Conservation (phyloP, 2,888 invertebrate genomes). For the Crioceris asparagi region DNA sequence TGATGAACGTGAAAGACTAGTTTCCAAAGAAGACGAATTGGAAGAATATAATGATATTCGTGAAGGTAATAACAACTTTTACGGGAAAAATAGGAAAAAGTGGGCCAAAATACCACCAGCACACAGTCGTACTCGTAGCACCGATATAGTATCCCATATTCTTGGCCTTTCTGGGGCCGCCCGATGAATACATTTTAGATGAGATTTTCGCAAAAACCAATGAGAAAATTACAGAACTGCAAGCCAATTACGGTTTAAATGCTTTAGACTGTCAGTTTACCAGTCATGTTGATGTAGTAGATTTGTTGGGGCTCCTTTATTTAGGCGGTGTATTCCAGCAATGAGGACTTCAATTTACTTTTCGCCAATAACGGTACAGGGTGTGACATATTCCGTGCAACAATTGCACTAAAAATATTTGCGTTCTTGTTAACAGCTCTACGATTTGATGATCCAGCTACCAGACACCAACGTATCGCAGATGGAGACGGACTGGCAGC, state of each 20-base stretch:
- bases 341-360: not conserved
- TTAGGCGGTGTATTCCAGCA: not conserved
- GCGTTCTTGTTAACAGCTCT: constrained; percentile 2
- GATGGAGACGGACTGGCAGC: constrained; percentile 9
- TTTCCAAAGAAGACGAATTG: not conserved
- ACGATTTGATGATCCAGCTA: constrained; percentile 11
- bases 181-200: too few relatives aligned
- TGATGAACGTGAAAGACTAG: not conserved
- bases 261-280: not conserved
- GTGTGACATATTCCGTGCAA: not conserved
- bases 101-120: not conserved
- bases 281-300: not conserved
- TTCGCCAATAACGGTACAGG: not conserved
- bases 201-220: too few relatives aligned
- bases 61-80: not conserved
- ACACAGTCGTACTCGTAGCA: too few relatives aligned
- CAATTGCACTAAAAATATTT: not conserved
- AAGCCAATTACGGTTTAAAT: not conserved
- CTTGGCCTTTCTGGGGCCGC: not conserved
- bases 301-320: not conserved
- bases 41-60: not conserved
- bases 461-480: constrained; percentile 5
- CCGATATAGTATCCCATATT: not conserved
- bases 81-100: not conserved
- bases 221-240: not conserved